Evolutionary conservation across 2,888 invertebrate genomes (phyloP).

Genomic region (Epirrhoe alternata): DNA sequence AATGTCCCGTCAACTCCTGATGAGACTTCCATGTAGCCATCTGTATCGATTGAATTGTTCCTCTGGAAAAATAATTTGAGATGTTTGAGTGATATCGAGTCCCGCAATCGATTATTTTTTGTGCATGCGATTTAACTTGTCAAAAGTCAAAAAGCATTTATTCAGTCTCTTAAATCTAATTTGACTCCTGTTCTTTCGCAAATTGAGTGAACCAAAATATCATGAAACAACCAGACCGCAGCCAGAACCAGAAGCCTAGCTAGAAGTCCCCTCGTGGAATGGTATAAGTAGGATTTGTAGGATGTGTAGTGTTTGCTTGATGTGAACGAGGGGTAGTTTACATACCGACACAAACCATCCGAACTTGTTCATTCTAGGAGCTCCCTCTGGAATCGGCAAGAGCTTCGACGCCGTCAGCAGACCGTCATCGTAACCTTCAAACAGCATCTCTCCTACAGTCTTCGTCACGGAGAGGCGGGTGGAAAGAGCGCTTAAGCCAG

Average conservation of each 20-base stretch:
- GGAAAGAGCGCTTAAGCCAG: background rate
- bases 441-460: conserved; percentile 88
- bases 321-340: too few species aligned
- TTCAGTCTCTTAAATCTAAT: too few species aligned
- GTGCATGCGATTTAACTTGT: too few species aligned
- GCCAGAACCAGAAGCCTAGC: too few species aligned
- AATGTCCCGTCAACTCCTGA: conserved; percentile 87
- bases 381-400: conserved; percentile 82
- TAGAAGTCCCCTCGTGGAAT: too few species aligned
- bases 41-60: conserved; percentile 89
- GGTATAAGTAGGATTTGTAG: too few species aligned
- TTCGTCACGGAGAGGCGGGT: conserved; percentile 82
- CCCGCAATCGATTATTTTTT: too few species aligned
- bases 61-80: conserved; percentile 81
- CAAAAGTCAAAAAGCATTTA: too few species aligned
- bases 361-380: conserved; percentile 90
- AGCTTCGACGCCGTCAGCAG: conserved; percentile 87
- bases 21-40: conserved; percentile 91
- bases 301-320: too few species aligned
- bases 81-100: background rate
- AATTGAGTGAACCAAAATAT: too few species aligned
- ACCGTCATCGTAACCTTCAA: conserved; percentile 92
- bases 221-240: too few species aligned
- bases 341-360: conserved; percentile 88
- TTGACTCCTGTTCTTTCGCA: too few species aligned